Evolutionary conservation across 2,888 invertebrate species (phyloP), one percentile per base, ranked within the genome.

Genomic region (Dicyrtoma fusca): DNA sequence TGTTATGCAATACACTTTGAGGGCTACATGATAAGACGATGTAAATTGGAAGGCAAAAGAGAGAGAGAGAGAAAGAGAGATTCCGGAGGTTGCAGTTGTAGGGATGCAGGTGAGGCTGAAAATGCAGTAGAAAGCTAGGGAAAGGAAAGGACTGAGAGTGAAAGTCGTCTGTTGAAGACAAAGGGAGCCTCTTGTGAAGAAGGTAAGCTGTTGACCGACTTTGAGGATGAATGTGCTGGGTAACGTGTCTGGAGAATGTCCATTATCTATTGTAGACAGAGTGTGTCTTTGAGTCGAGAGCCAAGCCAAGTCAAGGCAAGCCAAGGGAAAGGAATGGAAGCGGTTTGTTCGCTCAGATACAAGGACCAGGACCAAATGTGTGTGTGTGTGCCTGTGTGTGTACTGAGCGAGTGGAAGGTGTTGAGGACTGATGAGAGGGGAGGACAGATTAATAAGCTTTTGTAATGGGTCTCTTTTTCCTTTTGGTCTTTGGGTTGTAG

Each of bases 401-500:
- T 6, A 11, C 1, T 62, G 34, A 11, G 42, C 23, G 23, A 51
- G 49, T 55, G 42, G 51, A 53, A 51, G 25, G 49, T 53, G 53
- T 49, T 64, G 26, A 64, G 49, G 25, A 64, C 64, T 49, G 49
- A 49, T 51, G 53, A 51, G 45, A 49, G 49, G 51, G 53, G 53
- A 44, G 53, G 55, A 66, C 26, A 26, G 53, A 55, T 53, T 53
- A 63, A 44, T 63, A 63, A 63, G n/a, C 63, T 21, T 45, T 44
- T 59, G 25, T 59, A 61, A 42, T 17, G 44, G 61, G 19, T 17
- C n/a, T 17, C 19, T 61, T 17, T 13, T 11, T 19, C 19, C 19
- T 10, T 21, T 53, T 53, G 17, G 42, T 71, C 44, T 34, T 10
- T 19, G 1, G 19, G 19, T 34, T 51, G 17, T 71, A 79, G 79